phyloP scores from a whole-genome alignment of 2,888 invertebrate genomes.

The Drosophila mimetica region DNA sequence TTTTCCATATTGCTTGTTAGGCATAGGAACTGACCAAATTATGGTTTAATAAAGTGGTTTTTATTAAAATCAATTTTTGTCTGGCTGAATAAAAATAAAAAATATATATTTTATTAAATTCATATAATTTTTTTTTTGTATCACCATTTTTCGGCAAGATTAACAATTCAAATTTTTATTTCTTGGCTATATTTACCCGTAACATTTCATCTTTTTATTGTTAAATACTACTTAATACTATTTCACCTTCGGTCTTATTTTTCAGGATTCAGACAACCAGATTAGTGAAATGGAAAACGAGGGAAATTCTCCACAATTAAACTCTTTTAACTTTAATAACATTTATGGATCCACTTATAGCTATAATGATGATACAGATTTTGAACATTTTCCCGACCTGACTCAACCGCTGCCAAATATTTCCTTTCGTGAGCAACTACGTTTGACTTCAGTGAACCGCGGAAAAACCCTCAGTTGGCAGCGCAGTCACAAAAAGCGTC shows the following conservation, averaged over 20 bases:
- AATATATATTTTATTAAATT: too few relatives aligned
- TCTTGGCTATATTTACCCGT: too few relatives aligned
- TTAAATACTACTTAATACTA: too few relatives aligned
- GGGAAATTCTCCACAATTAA: neutral
- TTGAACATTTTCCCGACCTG: conserved; percentile 13
- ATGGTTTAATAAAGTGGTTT: too few relatives aligned
- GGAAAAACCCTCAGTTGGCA: conserved; percentile 5
- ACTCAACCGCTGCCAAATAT: conserved; percentile 1
- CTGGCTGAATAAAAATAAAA: too few relatives aligned
- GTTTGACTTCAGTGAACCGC: neutral
- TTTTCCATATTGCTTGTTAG: too few relatives aligned
- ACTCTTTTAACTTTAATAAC: neutral
- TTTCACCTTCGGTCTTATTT: neutral
- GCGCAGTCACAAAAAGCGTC: neutral
- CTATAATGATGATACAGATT: neutral
- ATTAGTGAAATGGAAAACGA: neutral
- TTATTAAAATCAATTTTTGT: too few relatives aligned
- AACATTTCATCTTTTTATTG: neutral
- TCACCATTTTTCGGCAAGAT: too few relatives aligned
- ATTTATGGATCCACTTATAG: neutral
- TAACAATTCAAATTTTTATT: too few relatives aligned
- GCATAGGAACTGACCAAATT: too few relatives aligned
- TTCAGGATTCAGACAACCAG: neutral
- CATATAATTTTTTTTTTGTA: too few relatives aligned
- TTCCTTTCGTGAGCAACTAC: conserved; percentile 21